These are phyloP conservation scores for Diglossa cyanea DNA, from an alignment of 2,797 vertebrate species.

Conservation along the genomic window DNA sequence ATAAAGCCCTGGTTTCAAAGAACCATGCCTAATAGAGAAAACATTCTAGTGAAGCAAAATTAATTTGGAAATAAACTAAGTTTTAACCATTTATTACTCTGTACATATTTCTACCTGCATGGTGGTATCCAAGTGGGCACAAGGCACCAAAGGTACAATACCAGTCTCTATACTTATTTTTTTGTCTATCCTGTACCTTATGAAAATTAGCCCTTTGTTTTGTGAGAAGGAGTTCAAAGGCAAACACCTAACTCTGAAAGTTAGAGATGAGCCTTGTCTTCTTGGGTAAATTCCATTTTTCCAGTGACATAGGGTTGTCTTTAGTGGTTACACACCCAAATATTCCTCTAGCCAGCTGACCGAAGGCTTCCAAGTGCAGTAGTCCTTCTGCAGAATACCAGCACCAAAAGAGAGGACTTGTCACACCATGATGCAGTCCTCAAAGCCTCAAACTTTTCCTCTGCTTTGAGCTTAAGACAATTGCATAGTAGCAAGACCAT, in stretches of 20 bases:
- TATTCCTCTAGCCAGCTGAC: neutral
- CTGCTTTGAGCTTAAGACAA: neutral
- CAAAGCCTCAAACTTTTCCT: neutral
- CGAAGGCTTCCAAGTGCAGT: neutral
- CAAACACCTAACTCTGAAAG: neutral
- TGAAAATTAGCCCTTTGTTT: neutral
- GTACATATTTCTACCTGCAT: neutral
- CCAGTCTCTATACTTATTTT: neutral
- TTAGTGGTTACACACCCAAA: neutral
- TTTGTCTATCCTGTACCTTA: neutral
- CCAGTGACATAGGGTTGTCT: neutral
- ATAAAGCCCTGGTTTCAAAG: neutral
- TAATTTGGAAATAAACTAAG: neutral
- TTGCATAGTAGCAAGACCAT: neutral
- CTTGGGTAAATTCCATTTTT: neutral
- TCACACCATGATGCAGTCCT: neutral
- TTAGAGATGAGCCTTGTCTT: neutral
- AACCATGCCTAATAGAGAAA: neutral
- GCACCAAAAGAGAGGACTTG: neutral
- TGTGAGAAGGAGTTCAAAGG: neutral
- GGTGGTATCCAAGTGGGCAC: neutral
- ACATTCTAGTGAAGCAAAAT: neutral
- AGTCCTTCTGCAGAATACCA: neutral
- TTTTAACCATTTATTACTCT: neutral
- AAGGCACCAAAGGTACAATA: neutral